Conservation (phyloP, 2,888 invertebrate genomes). For the Pardosa pseudoannulata region DNA sequence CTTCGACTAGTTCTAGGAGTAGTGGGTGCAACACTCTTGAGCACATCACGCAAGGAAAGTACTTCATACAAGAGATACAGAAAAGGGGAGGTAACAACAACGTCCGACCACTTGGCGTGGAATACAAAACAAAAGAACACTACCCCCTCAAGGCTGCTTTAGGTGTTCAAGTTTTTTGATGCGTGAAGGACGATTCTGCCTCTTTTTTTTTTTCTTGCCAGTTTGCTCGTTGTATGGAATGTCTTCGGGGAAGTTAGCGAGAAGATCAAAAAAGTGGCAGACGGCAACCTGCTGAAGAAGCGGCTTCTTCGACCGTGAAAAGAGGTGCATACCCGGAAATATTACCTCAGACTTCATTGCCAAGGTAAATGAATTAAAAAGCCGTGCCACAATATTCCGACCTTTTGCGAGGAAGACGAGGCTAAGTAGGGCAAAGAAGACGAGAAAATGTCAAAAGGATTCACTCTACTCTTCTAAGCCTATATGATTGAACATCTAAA, state of each 20-base stretch:
- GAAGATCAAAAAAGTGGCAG: not conserved
- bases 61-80: too few species aligned
- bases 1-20: too few species aligned
- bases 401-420: not conserved
- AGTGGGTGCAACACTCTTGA: too few species aligned
- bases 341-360: conserved; percentile 1
- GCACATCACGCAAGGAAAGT: too few species aligned
- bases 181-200: not conserved
- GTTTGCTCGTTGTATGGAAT: not conserved
- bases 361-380: conserved; percentile 1
- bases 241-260: not conserved
- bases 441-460: not conserved
- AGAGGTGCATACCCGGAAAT: not conserved
- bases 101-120: not conserved
- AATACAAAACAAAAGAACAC: not conserved
- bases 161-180: not conserved
- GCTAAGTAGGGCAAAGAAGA: not conserved
- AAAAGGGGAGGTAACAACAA: too few species aligned
- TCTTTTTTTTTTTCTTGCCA: not conserved
- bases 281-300: conserved; percentile 1
- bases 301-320: conserved; percentile 9
- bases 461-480: too few species aligned
- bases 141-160: conserved; percentile 5
- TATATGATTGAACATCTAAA: too few species aligned
- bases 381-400: not conserved